Conservation (phyloP, 1,140 invertebrate genomes). For the Triops longicaudatus region DNA sequence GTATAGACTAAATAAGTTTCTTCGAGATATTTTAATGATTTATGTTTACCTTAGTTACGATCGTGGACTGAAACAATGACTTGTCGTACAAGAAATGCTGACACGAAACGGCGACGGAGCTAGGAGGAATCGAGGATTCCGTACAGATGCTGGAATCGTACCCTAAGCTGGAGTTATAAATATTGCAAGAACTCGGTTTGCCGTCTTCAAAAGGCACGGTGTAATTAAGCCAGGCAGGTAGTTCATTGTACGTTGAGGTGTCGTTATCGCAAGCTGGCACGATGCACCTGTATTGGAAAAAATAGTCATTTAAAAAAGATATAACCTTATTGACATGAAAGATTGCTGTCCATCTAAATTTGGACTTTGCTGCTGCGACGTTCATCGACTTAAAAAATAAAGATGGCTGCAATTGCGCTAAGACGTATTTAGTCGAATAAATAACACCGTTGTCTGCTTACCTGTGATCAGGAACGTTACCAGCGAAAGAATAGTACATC, state of each 20-base stretch:
- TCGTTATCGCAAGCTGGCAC: conserved; percentile 18
- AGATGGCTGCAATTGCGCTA: too few species aligned
- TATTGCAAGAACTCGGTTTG: background rate
- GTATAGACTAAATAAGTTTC: too few species aligned
- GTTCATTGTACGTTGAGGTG: background rate
- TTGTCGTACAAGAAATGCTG: conserved; percentile 20
- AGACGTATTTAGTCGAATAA: background rate
- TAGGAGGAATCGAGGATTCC: background rate
- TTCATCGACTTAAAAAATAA: too few species aligned
- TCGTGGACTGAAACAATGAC: conserved; percentile 16
- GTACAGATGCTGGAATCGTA: background rate
- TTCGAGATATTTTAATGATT: too few species aligned
- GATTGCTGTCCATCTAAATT: too few species aligned
- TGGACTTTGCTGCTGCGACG: too few species aligned
- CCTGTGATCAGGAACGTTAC: conserved; percentile 23
- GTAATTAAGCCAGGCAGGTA: background rate
- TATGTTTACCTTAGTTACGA: conserved; percentile 26
- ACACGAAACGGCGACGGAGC: background rate
- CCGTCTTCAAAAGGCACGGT: background rate
- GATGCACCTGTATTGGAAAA: too few species aligned
- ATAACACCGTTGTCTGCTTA: background rate
- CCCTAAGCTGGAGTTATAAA: background rate
- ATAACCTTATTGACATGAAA: too few species aligned
- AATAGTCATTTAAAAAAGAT: too few species aligned
- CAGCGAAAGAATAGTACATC: conserved; percentile 22